Conservation (phyloP, 2,888 invertebrate genomes). For the Sturmia bella region DNA sequence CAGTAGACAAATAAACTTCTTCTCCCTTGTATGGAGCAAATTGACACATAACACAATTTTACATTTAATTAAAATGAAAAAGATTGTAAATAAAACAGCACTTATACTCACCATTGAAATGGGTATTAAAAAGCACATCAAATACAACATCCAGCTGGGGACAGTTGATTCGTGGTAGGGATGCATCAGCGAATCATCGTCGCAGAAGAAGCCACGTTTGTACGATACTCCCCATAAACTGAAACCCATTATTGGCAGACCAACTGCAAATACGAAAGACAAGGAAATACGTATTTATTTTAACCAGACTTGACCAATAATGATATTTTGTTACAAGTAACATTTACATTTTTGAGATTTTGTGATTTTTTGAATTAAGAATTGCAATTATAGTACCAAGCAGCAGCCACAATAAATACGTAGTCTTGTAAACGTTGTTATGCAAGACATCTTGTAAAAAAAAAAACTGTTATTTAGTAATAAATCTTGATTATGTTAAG, state of each 20-base stretch:
- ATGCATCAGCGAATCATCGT: slow-evolving; percentile 94
- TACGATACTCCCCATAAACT: slow-evolving; percentile 88
- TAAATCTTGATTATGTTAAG: no score
- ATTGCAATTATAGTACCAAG: no score
- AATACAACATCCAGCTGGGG: slow-evolving; percentile 89
- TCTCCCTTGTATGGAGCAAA: not conserved
- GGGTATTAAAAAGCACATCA: slow-evolving; percentile 89
- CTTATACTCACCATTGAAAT: slow-evolving; percentile 86
- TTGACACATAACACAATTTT: not conserved
- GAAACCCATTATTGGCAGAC: slow-evolving; percentile 87
- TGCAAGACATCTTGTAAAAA: no score
- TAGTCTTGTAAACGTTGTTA: no score
- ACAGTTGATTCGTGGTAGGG: slow-evolving; percentile 93
- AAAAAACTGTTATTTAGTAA: no score
- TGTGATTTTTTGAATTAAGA: no score
- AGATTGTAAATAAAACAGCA: not conserved
- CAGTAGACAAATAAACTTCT: slow-evolving; percentile 28
- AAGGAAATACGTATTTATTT: not conserved
- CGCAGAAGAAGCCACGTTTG: slow-evolving; percentile 96
- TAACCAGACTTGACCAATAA: no score
- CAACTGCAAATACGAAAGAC: slow-evolving; percentile 85
- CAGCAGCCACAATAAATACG: no score
- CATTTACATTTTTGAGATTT: no score
- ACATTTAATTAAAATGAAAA: slow-evolving; percentile 33
- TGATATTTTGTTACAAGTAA: no score